phyloP scores from a whole-genome alignment of 64 coral and sea anemone genomes.

The Porites australiensis region DNA sequence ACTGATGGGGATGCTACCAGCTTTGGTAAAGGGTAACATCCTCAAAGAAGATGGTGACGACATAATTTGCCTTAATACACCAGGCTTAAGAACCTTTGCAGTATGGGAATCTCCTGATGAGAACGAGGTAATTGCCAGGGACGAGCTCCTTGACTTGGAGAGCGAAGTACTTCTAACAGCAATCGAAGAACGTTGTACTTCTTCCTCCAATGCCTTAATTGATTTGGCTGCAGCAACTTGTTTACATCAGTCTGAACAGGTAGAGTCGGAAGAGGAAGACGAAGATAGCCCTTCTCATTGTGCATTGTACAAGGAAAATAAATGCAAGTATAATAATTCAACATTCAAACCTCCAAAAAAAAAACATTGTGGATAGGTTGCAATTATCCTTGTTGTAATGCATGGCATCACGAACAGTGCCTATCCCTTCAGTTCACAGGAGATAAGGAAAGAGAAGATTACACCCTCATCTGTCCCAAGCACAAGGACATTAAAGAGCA shows the following conservation, averaged over 20 bases:
- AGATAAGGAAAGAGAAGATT: background rate
- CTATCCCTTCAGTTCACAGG: background rate
- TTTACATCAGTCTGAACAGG: background rate
- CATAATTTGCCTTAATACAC: background rate
- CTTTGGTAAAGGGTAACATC: too few relatives aligned
- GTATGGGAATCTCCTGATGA: constrained; percentile 40
- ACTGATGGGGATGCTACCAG: background rate
- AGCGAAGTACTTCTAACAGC: background rate
- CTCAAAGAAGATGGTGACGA: background rate
- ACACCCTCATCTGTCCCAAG: background rate
- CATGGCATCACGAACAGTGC: background rate
- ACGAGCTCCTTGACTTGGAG: constrained; percentile 8
- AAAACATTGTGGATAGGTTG: background rate
- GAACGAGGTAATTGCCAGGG: background rate
- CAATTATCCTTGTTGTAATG: background rate
- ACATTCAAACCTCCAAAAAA: constrained; percentile 28
- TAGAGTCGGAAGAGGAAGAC: background rate
- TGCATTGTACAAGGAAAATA: background rate
- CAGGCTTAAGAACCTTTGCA: background rate
- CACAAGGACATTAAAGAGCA: background rate
- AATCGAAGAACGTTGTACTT: background rate
- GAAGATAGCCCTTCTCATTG: constrained; percentile 8
- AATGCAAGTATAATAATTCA: constrained; percentile 9
- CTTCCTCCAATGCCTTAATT: background rate
- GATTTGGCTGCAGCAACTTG: background rate